Conservation (phyloP, 2,797 vertebrate species). For the Gorsachius magnificus region DNA sequence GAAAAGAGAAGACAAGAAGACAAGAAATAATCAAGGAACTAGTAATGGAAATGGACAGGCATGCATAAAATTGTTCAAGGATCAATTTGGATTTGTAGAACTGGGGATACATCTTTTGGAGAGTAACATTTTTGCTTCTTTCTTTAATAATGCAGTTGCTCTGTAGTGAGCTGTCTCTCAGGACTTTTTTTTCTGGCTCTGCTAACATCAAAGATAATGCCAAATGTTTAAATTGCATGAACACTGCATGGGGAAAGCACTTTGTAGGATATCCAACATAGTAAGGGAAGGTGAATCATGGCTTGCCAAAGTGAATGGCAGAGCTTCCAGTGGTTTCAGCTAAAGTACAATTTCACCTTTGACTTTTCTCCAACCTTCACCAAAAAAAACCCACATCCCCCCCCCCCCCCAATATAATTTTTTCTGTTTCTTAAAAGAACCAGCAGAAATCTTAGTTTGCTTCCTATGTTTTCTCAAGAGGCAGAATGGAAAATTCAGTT, state of each 20-base stretch:
- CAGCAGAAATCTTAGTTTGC: neutral
- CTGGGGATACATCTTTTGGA: neutral
- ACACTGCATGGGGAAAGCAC: fast-evolving
- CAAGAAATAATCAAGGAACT: neutral
- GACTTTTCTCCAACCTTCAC: neutral
- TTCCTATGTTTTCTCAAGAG: neutral
- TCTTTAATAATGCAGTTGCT: neutral
- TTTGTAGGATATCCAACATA: neutral
- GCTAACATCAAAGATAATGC: neutral
- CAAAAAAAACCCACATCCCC: neutral
- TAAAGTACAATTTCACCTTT: neutral
- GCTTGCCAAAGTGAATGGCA: neutral
- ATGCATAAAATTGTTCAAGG: neutral
- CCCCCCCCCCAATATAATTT: too few species aligned
- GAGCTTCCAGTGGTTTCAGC: neutral
- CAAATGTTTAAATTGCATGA: neutral
- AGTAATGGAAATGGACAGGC: neutral
- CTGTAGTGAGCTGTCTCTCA: neutral
- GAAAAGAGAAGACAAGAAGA: neutral
- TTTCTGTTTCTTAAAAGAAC: neutral
- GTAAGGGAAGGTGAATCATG: neutral
- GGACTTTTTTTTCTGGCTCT: neutral
- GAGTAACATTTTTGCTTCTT: neutral
- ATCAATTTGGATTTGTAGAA: neutral
- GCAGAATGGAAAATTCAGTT: neutral